Evolutionary conservation across 2,113 vertebrate species (phyloP), one percentile per base, ranked within the genome.

Genomic region (Paraplagusia blochii): DNA sequence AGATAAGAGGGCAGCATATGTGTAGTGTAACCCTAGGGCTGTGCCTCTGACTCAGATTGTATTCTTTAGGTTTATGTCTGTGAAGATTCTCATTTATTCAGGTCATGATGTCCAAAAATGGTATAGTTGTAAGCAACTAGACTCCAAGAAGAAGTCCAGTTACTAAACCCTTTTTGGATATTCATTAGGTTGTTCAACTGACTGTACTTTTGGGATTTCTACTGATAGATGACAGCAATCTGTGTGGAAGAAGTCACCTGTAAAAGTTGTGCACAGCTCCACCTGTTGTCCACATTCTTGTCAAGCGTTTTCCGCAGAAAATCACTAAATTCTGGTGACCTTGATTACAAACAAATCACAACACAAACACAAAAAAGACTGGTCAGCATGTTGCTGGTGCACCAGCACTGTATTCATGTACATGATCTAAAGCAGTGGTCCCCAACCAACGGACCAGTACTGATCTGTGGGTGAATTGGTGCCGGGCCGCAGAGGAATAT

Each of bases 221-320:
- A 44, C 3, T 44, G 29, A 33, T 11, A 34, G 44, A 33, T 40
- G 66, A 65, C 10, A 51, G 33, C 5, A 49, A 1, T 52, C 2
- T 17, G 17, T 55, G 8, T 40, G 15, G 17, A 1, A 29, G 8
- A 9, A 35, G 75, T 81, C 85, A 97, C 97, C 94, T 98, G 95
- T 0, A 99, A 78, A 16, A 99, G 91, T 3, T 99, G 95, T 51
- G 81, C 47, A 15, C 92, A 73, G 6, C 61, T 87, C 94, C 95
- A 99, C 51, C 96, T 92, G 36, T 93, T 90, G 90, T 99, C 97
- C 63, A 98, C 90, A 80, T 98, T 99, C 89, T 99, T 99, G 82
- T 99, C 97, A 66, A 99, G 88, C 33, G 94, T 91, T 82, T 93
- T 98, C 72, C 90, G 93, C 77, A 99, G 86, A 79, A 98, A 99